Base-by-base conservation (phyloP, 2,113 vertebrate genomes). In the Physeter macrocephalus region DNA sequence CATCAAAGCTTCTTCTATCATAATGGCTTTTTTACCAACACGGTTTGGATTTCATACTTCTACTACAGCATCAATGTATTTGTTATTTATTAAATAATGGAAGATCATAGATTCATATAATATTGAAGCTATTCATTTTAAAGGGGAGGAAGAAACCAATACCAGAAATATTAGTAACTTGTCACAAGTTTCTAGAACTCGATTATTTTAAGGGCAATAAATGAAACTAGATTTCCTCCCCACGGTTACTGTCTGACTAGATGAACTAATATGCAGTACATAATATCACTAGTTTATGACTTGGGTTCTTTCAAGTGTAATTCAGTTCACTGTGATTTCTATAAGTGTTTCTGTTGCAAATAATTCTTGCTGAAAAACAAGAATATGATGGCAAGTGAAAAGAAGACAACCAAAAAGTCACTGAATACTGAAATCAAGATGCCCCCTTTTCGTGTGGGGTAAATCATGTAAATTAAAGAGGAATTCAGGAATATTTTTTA, bases 401-500 rank as follows among this genome's bases (percentile, higher is more conserved):
- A 75, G 57, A 49, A 75, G 49, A 67, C 12, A 46, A 72, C 13
- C 29, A 93, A 41, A 34, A 85, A 57, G 57, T 52, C 34, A 64
- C 1, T 25, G 13, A 21, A 74, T 69, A 88, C 14, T 71, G 72
- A 87, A 81, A 66, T 82, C 72, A 92, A 85, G 39, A 31, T 36
- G 4, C 8, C 84, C 29, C 8, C 34, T 78, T 64, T 97, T 95
- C 80, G 94, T 93, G 34, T 54, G 49, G 18, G 25, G 18, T 36
- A 82, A 34, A 41, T 75, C 9, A 25, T 18, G 49, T 77, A 90
- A 49, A 14, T 89, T 62, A 77, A 61, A 87, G 2, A n/a, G 43
- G 29, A 69, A 52, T 89, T 98, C 98, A 99, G 57, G 99, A 99
- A 97, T 99, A 99, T 95, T 99, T 99, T 97, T 98, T 99, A 98